Evolutionary conservation across 2,113 vertebrate species (phyloP), one percentile per base, ranked within the genome.

Genomic region (Aspidoscelis tigris): DNA sequence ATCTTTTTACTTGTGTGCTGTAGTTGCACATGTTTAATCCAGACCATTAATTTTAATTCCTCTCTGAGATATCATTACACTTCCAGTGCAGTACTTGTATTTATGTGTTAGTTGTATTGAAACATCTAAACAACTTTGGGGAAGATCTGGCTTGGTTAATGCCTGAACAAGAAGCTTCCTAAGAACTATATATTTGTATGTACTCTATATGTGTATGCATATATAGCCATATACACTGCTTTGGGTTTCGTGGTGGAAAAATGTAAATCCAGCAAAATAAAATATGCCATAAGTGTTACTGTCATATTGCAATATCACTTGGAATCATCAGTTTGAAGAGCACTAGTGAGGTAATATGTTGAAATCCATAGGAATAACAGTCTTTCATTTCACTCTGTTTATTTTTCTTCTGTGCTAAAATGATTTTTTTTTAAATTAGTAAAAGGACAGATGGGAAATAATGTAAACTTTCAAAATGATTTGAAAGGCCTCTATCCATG

Each of bases 331-430:
- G n/a, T 89, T 92, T 86, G 87, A 92, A 89, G 1, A 0, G 65
- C 71, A 41, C 78, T 76, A n/a, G 58, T 90, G 47, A 61, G 79
- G 80, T 84, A 78, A 90, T 89, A 78, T 80, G 65, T 78, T 82
- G 26, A 85, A 43, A 87, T 78, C 84, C 10, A 74, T 33, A 7
- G 85, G 80, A 33, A 68, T 85, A 89, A 68, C 16, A 79, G 47
- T 83, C 89, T 71, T 82, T n/a, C 82, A 88, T 58, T 66, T 7
- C 0, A 50, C n/a, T 3, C 8, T 76, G n/a, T 55, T 33, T 33
- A 50, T 76, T 24, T 53, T 50, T 2, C n/a, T 33, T 44, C 33
- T 50, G 47, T 5, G 47, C 47, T 50, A 50, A 50, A 50, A 50
- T 5, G 8, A 50, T 6, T 6, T 50, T 50, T 50, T 50, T 50